These are phyloP conservation scores for Lethenteron reissneri DNA, from an alignment of 2,113 vertebrate genomes.

Conservation along the genomic window DNA sequence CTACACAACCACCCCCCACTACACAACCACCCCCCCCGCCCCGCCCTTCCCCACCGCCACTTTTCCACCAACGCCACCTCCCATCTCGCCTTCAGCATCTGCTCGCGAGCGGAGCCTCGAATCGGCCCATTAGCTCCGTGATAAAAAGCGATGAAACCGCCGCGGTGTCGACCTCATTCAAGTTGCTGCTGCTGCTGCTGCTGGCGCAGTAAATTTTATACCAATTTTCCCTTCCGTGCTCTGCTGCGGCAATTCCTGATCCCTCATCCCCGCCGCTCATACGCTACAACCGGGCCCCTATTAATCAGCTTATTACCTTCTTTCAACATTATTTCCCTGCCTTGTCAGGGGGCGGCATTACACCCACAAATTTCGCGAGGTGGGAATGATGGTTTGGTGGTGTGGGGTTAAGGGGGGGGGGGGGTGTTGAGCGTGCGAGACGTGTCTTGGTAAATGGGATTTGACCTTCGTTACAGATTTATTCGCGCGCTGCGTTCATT, in stretches of 20 bases:
- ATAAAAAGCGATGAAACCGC: constrained; percentile 5
- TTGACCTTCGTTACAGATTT: constrained; percentile 1
- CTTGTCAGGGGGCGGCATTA: constrained; percentile 1
- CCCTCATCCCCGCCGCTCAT: neutral
- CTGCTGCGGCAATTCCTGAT: neutral
- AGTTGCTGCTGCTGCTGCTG: neutral
- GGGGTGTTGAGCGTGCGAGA: no score
- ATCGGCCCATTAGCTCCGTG: constrained; percentile 6
- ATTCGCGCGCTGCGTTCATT: neutral
- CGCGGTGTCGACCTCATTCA: constrained; percentile 1
- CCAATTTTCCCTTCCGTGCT: neutral
- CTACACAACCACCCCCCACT: no score
- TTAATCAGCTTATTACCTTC: constrained; percentile 3
- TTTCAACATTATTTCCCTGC: constrained; percentile 6
- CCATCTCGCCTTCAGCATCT: neutral
- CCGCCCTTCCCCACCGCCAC: no score
- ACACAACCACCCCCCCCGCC: no score
- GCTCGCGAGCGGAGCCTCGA: constrained; percentile 1
- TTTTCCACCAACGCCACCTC: no score
- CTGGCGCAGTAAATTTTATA: constrained; percentile 2
- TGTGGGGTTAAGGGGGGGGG: no score
- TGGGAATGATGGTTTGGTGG: neutral
- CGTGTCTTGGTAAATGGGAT: constrained; percentile 5
- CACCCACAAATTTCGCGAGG: constrained; percentile 1
- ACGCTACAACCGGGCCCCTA: neutral